Conservation (phyloP, 2,888 invertebrate species). For the Danaus chrysippus region DNA sequence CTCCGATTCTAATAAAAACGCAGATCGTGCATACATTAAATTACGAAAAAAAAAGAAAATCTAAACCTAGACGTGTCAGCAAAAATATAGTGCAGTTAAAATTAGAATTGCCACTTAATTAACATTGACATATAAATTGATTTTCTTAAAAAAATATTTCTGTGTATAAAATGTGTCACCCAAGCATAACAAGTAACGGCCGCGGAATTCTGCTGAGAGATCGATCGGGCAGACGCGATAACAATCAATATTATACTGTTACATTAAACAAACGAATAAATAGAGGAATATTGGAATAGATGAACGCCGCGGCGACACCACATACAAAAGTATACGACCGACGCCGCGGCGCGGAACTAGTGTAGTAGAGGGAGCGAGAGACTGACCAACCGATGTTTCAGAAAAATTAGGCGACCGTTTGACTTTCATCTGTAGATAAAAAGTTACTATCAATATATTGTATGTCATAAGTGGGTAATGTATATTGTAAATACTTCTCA, state of each 20-base stretch:
- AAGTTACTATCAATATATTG: slow-evolving; percentile 72
- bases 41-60: slow-evolving; percentile 63
- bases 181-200: slow-evolving; percentile 67
- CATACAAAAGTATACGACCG: neutral
- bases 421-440: slow-evolving; percentile 69
- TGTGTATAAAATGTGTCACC: slow-evolving; percentile 76
- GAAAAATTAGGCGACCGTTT: slow-evolving; percentile 51
- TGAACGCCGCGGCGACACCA: slow-evolving; percentile 13
- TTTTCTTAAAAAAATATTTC: slow-evolving; percentile 76
- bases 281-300: slow-evolving; percentile 20
- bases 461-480: slow-evolving; percentile 63
- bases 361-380: slow-evolving; percentile 12
- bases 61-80: slow-evolving; percentile 76
- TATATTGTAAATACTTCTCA: slow-evolving; percentile 74
- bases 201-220: slow-evolving; percentile 50
- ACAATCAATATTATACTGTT: slow-evolving; percentile 19
- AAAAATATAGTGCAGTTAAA: slow-evolving; percentile 76
- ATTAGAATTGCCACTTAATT: slow-evolving; percentile 76
- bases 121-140: slow-evolving; percentile 73
- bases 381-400: slow-evolving; percentile 34
- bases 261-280: slow-evolving; percentile 15
- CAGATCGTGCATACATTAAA: slow-evolving; percentile 77
- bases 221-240: slow-evolving; percentile 21
- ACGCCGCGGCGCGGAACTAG: neutral
- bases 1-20: slow-evolving; percentile 70